These are phyloP conservation scores for Tenualosa thibaudeaui DNA, from an alignment of 2,797 vertebrate genomes.

Conservation along the genomic window DNA sequence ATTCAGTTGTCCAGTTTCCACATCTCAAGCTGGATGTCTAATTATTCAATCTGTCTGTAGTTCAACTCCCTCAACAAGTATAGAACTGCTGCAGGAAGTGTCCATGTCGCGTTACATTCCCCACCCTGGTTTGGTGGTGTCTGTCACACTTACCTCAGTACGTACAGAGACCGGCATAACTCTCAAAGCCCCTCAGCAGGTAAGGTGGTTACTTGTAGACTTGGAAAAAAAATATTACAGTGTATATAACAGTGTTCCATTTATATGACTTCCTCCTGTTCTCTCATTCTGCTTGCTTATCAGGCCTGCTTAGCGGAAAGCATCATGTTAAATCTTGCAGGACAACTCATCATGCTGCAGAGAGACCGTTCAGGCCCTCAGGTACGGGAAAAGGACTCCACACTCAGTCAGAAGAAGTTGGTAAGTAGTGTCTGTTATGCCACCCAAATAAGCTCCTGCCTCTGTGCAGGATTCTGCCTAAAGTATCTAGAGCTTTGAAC, in stretches of 20 bases:
- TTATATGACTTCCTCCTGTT: no score
- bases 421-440: constrained; percentile 73
- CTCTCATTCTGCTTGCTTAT: neutral
- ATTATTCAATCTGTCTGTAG: constrained; percentile 61
- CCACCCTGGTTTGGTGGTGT: constrained; percentile 94
- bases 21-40: neutral
- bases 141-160: constrained; percentile 95
- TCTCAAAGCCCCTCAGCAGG: constrained; percentile 97
- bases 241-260: no score
- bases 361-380: constrained; percentile 96
- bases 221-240: no score
- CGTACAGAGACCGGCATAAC: constrained; percentile 96
- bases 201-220: constrained; percentile 54
- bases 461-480: no score
- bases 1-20: neutral
- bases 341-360: constrained; percentile 97
- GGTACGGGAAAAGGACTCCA: constrained; percentile 90
- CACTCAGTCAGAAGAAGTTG: constrained; percentile 87
- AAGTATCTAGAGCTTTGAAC: no score
- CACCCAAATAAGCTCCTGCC: no score
- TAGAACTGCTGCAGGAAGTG: constrained; percentile 95
- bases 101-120: constrained; percentile 99
- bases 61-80: constrained; percentile 80
- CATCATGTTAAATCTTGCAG: constrained; percentile 97
- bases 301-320: constrained; percentile 96